Percentiles rank a stretch among this genome's conserved stretches.
Conservation (phyloP, 2,113 vertebrate species). For the Cromileptes altivelis region DNA sequence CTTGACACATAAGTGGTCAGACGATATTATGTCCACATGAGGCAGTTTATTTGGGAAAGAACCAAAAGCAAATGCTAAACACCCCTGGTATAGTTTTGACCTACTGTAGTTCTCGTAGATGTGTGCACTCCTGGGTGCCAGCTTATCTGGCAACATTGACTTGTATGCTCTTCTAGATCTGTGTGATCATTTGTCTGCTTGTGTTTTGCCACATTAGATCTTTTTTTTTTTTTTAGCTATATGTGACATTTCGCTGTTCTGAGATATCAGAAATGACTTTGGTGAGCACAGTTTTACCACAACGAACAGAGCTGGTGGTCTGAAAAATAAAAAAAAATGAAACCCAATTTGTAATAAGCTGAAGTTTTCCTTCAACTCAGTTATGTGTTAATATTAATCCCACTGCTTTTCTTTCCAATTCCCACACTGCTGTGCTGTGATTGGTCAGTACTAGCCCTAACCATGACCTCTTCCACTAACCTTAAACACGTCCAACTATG, state of each 20-base stretch:
- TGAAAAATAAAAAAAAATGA: background rate
- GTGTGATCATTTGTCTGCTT: background rate
- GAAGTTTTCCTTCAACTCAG: background rate
- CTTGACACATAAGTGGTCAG: background rate
- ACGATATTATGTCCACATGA: background rate
- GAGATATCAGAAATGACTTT: background rate
- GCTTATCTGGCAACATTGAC: background rate
- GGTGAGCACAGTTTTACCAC: background rate
- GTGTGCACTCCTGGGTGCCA: background rate
- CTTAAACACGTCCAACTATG: too few species aligned
- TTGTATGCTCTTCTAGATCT: background rate
- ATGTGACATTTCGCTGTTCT: background rate
- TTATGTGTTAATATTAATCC: background rate
- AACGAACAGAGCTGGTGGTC: too few species aligned
- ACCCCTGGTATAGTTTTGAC: background rate
- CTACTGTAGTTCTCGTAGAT: background rate
- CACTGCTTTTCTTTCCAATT: too few species aligned
- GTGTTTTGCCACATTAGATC: background rate
- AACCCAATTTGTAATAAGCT: background rate
- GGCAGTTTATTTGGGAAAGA: background rate
- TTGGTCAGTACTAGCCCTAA: too few species aligned
- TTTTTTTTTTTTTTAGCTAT: too few species aligned
- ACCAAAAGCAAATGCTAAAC: background rate
- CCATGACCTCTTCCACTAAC: too few species aligned
- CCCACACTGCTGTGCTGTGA: too few species aligned